Evolutionary conservation across 23 tunicate genomes (phyloP).

Genomic region (Halocynthia aurantium): DNA sequence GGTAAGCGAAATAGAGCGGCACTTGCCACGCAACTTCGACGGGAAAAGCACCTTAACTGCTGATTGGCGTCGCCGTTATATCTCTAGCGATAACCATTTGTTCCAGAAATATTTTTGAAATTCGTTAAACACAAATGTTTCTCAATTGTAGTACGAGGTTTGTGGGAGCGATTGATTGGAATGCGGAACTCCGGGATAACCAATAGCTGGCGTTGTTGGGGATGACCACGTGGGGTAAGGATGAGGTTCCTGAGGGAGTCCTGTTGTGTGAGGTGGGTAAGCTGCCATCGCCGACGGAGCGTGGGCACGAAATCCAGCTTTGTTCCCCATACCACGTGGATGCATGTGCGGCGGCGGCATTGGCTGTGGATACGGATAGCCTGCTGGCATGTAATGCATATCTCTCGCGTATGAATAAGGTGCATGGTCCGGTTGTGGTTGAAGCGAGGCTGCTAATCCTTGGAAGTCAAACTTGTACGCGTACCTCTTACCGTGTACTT

Average conservation of each 20-base stretch:
- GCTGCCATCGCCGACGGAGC: conserved; percentile 42
- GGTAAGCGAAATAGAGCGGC: no score
- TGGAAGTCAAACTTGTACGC: conserved; percentile 99
- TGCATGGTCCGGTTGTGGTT: conserved; percentile 85
- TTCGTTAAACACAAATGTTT: not conserved
- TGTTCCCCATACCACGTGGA: conserved; percentile 22
- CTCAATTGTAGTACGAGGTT: conserved; percentile 87
- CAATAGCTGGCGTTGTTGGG: conserved; percentile 40
- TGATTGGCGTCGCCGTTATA: no score
- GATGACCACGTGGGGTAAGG: conserved; percentile 25
- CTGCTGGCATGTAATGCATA: conserved; percentile 52
- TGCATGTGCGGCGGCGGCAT: conserved; percentile 53
- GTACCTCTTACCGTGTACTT: conserved; percentile 98
- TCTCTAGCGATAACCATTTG: no score
- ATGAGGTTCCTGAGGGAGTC: conserved; percentile 22
- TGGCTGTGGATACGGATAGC: conserved; percentile 39
- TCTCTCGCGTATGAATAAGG: conserved; percentile 50
- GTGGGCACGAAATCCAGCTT: conserved; percentile 26
- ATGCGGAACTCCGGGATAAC: conserved; percentile 16
- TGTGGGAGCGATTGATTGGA: conserved; percentile 71
- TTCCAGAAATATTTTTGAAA: no score
- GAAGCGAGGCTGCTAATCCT: conserved; percentile 91
- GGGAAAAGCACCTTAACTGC: no score
- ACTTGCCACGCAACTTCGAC: no score
- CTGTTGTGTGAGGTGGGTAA: conserved; percentile 53